These are phyloP conservation scores for Crocodylus rhombifer DNA, from an alignment of 2,797 vertebrate genomes.

Conservation along the genomic window DNA sequence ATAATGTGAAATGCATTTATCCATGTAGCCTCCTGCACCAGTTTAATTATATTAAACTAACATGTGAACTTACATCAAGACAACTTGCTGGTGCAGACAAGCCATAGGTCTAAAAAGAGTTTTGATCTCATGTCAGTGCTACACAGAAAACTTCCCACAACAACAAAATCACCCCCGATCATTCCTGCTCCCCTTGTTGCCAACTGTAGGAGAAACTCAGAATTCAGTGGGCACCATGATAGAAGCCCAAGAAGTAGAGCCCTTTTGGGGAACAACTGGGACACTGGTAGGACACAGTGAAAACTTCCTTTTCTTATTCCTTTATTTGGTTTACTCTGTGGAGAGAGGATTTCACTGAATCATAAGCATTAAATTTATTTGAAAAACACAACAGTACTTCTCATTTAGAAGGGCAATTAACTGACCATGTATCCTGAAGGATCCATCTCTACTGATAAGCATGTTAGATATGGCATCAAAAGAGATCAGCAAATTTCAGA, in stretches of 20 bases:
- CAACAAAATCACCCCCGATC: not conserved
- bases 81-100: not conserved
- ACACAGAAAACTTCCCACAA: not conserved
- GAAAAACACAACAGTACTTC: not conserved
- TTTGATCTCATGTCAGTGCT: not conserved
- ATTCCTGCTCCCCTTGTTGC: no score
- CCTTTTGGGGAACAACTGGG: not conserved
- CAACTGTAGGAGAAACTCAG: not conserved
- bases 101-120: not conserved
- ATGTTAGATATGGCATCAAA: not conserved
- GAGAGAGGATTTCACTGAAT: not conserved
- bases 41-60: not conserved
- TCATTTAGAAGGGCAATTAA: not conserved
- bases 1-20: not conserved
- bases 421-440: not conserved
- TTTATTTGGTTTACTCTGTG: not conserved
- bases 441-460: not conserved
- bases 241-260: no score
- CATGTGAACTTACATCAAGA: not conserved
- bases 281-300: not conserved
- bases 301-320: not conserved
- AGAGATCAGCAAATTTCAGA: not conserved
- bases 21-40: not conserved
- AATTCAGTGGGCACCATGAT: not conserved
- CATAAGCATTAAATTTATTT: not conserved